Percentiles rank a stretch among this genome's conserved stretches.
Conservation (phyloP, 2,888 invertebrate genomes). For the Pegoplata infirma region DNA sequence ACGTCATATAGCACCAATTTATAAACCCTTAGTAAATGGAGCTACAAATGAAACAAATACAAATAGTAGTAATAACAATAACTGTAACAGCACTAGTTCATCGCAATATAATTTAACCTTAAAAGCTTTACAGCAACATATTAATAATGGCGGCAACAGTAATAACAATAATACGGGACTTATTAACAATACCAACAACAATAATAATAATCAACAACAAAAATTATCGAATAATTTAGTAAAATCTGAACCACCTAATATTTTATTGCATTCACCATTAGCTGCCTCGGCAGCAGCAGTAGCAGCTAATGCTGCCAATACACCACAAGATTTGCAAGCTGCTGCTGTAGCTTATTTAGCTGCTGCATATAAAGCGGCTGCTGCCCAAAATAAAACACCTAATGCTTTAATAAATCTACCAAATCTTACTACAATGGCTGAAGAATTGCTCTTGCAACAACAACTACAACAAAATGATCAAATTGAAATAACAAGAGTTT, state of each 20-base stretch:
- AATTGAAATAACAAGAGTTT: conserved; percentile 75
- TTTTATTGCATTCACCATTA: conserved; percentile 64
- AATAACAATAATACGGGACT: conserved; percentile 60
- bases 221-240: conserved; percentile 63
- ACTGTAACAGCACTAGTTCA: conserved; percentile 18
- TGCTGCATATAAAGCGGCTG: conserved; percentile 71
- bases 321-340: conserved; percentile 71
- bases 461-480: conserved; percentile 75
- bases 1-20: conserved; percentile 70
- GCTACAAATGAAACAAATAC: conserved; percentile 68
- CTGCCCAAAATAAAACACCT: conserved; percentile 62
- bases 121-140: conserved; percentile 64
- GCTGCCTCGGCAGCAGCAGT: conserved; percentile 67
- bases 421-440: conserved; percentile 55
- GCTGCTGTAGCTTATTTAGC: conserved; percentile 72
- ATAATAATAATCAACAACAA: conserved; percentile 62
- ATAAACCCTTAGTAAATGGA: conserved; percentile 74
- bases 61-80: conserved; percentile 59
- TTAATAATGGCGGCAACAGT: conserved; percentile 21
- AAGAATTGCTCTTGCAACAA: conserved; percentile 68
- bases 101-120: conserved; percentile 62
- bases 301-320: conserved; percentile 70
- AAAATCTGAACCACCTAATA: conserved; percentile 66
- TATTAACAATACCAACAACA: conserved; percentile 60
- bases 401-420: conserved; percentile 49